These are phyloP conservation scores for Drosophila pectinifera DNA, from an alignment of 1,140 invertebrate species.

Conservation along the genomic window DNA sequence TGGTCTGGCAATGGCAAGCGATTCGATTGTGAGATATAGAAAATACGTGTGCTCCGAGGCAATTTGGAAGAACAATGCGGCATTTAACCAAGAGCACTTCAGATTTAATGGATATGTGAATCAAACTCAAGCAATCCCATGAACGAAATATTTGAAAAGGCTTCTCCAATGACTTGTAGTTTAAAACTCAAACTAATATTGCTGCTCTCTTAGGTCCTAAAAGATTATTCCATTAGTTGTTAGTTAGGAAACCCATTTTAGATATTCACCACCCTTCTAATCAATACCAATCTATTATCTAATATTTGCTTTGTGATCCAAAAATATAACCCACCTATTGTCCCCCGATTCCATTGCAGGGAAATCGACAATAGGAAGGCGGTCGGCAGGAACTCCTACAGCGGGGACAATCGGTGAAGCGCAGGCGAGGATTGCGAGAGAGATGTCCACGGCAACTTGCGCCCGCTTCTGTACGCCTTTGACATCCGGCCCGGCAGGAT, in stretches of 20 bases:
- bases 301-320: conserved; percentile 17
- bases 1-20: conserved; percentile 37
- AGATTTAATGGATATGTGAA: conserved; percentile 29
- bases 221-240: background rate
- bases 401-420: conserved; percentile 18
- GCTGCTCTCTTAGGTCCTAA: no score
- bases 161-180: no score
- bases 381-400: conserved; percentile 18
- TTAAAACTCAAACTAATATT: no score
- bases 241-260: background rate
- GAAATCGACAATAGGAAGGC: conserved; percentile 28
- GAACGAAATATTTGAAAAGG: background rate
- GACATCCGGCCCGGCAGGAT: conserved; percentile 51
- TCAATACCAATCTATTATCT: background rate
- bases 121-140: conserved; percentile 3
- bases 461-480: conserved; percentile 69
- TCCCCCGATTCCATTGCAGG: conserved; percentile 24
- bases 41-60: conserved; percentile 15
- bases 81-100: conserved; percentile 23
- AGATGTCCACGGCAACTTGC: conserved; percentile 73
- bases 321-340: conserved; percentile 25
- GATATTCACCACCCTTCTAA: background rate
- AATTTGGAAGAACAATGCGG: conserved; percentile 35
- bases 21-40: conserved; percentile 12
- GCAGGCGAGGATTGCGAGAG: conserved; percentile 27